Conservation (phyloP, 2,113 vertebrate species). For the Syrmaticus mikado region DNA sequence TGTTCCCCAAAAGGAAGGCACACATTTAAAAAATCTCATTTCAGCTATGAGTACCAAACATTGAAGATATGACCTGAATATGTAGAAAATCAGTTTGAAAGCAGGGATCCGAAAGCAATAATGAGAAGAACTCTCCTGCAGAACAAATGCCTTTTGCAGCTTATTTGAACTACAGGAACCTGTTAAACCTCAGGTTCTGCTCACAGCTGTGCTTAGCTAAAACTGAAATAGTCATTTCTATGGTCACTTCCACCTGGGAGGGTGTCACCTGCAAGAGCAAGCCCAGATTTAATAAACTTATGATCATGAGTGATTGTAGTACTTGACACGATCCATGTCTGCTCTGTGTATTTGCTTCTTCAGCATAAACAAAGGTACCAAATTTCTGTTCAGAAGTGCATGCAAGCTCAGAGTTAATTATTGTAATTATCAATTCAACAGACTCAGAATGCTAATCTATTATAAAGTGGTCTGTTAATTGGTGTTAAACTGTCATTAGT, state of each 20-base stretch:
- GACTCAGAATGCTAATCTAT: slow-evolving; percentile 47
- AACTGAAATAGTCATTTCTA: not conserved
- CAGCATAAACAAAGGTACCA: not conserved
- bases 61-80: not conserved
- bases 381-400: not conserved
- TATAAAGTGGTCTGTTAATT: slow-evolving; percentile 65
- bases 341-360: not conserved
- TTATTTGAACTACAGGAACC: not conserved
- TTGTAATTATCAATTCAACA: slow-evolving; percentile 61
- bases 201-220: not conserved
- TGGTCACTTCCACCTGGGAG: not conserved
- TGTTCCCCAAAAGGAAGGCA: not conserved
- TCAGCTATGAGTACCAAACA: accelerated
- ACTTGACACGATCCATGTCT: not conserved
- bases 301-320: not conserved
- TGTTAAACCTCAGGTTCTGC: not conserved
- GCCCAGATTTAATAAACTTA: not conserved
- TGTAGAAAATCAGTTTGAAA: not conserved
- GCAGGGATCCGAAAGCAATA: not conserved
- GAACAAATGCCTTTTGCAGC: not conserved
- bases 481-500: slow-evolving; percentile 64
- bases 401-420: slow-evolving; percentile 62
- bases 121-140: not conserved
- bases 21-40: not conserved
- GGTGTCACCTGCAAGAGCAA: not conserved